Evolutionary conservation across 2,113 vertebrate genomes (phyloP).

Genomic region (Irena cyanogastra): DNA sequence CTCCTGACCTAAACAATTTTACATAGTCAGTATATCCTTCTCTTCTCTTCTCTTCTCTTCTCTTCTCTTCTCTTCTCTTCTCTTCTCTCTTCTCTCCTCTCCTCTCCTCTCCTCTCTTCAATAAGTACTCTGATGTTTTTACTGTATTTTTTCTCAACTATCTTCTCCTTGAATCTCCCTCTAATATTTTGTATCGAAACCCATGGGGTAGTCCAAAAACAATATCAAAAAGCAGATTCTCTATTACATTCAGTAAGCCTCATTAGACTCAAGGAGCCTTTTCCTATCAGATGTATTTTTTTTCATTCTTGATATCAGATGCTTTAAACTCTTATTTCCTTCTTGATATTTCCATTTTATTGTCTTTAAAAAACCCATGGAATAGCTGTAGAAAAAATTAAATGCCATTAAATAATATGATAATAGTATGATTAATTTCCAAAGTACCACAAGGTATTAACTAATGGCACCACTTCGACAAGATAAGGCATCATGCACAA

Average conservation of each 20-base stretch:
- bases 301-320: background rate
- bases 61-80: too few species aligned
- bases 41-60: background rate
- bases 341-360: background rate
- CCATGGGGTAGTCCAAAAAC: background rate
- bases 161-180: background rate
- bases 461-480: background rate
- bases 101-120: background rate
- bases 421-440: background rate
- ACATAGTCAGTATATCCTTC: background rate
- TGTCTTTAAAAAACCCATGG: background rate
- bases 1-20: background rate
- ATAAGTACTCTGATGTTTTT: background rate
- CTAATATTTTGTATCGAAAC: background rate
- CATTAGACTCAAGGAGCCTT: background rate
- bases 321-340: background rate
- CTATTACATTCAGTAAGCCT: background rate
- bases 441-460: background rate
- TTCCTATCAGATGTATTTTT: background rate
- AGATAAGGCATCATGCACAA: background rate
- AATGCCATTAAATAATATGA: background rate
- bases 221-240: background rate
- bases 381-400: background rate
- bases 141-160: background rate
- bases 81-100: too few species aligned